Base-by-base conservation (phyloP, 2,797 vertebrate species). In the Falco biarmicus region DNA sequence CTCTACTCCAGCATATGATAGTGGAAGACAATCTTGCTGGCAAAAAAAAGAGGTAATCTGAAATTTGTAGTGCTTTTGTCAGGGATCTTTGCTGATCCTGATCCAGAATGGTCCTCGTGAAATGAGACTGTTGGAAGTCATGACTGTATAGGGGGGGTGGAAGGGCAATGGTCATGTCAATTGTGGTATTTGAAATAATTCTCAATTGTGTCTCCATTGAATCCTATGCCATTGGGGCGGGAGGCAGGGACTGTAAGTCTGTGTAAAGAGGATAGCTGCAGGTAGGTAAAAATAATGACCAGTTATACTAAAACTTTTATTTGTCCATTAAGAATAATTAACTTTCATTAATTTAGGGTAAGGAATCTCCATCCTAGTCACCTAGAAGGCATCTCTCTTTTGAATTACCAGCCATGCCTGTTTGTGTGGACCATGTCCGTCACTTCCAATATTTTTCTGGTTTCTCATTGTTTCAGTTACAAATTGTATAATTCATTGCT, bases 261-360 rank as follows among this genome's bases (percentile, higher is more conserved):
- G 48, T 76, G 59, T 94, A 97, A 97, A 90, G 84, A 89, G 82
- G 80, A 94, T 97, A 97, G 93, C 88, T 96, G 70, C 95, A 97
- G 97, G 97, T 97, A 97, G 97, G 95, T 97, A 94, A 96, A 96
- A 97, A 90, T 89, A 69, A 96, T 83, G 70, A 93, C 79, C 41
- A 89, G 65, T 84, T 96, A 28, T 63, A 77, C 51, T 82, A 68
- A 96, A 57, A 71, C 51, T 96, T 94, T 78, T 94, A 88, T 71
- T 96, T 96, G 57, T 88, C 64, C 75, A 91, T 96, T 95, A 84
- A 96, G 84, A 95, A 28, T 75, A 92, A 84, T 32, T 92, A 61
- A 92, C 48, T 71, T 84, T 2, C 87, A 81, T 95, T 95, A 75
- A 96, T 64, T 69, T 86, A 96, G 94, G 73, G 63, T 81, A 94